Evolutionary conservation across 2,113 vertebrate species (phyloP).

Genomic region (Percina caprodes): DNA sequence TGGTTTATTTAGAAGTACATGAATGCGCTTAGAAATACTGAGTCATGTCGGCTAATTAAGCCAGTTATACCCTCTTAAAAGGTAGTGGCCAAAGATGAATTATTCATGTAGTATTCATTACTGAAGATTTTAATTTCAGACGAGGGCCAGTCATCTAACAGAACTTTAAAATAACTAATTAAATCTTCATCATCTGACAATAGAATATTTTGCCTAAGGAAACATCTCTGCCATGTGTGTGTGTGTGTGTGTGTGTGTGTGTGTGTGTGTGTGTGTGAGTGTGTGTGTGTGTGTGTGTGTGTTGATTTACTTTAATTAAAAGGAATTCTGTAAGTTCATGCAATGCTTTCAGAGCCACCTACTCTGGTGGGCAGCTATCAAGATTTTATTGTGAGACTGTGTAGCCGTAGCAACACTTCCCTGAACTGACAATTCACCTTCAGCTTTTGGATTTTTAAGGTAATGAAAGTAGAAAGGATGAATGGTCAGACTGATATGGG

Average conservation of each 20-base stretch:
- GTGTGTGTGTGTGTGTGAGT: too few species aligned
- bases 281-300: neutral
- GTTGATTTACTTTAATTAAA: constrained; percentile 37
- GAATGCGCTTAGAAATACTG: neutral
- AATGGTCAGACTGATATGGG: neutral
- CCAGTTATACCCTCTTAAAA: neutral
- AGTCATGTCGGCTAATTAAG: neutral
- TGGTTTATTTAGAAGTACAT: neutral
- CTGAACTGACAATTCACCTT: constrained; percentile 13
- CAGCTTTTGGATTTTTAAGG: neutral
- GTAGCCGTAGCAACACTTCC: neutral
- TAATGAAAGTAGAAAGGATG: neutral
- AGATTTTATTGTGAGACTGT: neutral
- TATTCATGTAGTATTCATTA: constrained; percentile 6
- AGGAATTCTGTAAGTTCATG: constrained; percentile 15
- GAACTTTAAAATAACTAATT: neutral
- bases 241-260: too few species aligned
- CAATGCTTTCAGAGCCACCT: constrained; percentile 22
- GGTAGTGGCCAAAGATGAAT: neutral
- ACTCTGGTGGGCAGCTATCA: constrained; percentile 11
- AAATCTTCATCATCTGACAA: constrained; percentile 10
- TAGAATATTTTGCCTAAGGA: neutral
- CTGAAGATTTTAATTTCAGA: neutral
- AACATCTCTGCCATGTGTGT: neutral
- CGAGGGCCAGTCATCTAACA: neutral